Conservation (phyloP, 2,797 vertebrate species). For the Yasuhikotakia modesta region DNA sequence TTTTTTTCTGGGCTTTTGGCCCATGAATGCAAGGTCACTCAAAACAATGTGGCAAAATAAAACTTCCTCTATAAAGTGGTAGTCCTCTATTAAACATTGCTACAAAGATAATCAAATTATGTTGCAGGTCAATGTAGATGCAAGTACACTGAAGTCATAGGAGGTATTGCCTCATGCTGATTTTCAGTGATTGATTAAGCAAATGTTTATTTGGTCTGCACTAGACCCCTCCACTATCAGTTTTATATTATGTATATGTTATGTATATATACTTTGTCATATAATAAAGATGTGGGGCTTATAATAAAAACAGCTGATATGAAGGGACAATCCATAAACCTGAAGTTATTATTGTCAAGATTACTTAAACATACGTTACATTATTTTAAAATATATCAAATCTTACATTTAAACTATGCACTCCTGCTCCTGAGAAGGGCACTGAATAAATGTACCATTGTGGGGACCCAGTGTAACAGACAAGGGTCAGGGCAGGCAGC, state of each 20-base stretch:
- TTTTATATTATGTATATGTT: slow-evolving; percentile 62
- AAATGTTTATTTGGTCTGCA: slow-evolving; percentile 71
- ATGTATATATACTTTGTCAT: slow-evolving; percentile 65
- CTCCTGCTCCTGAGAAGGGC: slow-evolving; percentile 9
- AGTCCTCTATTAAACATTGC: slow-evolving; percentile 21
- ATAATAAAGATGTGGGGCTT: slow-evolving; percentile 71
- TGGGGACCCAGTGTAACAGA: background rate
- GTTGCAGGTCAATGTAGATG: slow-evolving; percentile 14
- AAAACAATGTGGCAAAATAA: slow-evolving; percentile 6
- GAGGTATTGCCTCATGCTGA: slow-evolving; percentile 62
- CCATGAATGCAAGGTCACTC: slow-evolving; percentile 40
- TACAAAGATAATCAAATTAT: slow-evolving; percentile 28
- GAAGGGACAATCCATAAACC: slow-evolving; percentile 71
- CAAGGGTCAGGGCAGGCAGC: too few relatives aligned
- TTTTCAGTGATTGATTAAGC: slow-evolving; percentile 74
- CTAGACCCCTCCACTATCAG: slow-evolving; percentile 66
- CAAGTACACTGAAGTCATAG: slow-evolving; percentile 50
- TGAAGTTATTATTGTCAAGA: slow-evolving; percentile 76
- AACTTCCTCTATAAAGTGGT: background rate
- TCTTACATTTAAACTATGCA: slow-evolving; percentile 49
- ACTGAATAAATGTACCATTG: slow-evolving; percentile 1
- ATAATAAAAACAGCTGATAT: slow-evolving; percentile 68
- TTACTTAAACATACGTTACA: slow-evolving; percentile 68
- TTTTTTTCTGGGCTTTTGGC: slow-evolving; percentile 19
- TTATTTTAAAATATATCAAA: slow-evolving; percentile 55